These are phyloP conservation scores for Hemistola chrysoprasaria DNA, from an alignment of 2,888 invertebrate species.

Conservation along the genomic window DNA sequence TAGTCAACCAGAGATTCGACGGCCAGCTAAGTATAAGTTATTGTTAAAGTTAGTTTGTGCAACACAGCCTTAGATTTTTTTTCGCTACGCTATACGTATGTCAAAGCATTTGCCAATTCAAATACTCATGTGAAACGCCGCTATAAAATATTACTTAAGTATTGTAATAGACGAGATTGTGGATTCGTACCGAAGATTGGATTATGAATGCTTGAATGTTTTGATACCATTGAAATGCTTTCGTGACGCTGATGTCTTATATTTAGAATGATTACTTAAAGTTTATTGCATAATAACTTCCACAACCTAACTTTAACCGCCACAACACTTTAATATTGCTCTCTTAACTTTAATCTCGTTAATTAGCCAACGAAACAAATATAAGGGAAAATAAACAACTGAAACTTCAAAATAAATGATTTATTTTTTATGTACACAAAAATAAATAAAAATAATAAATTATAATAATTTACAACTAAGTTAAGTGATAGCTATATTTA, in stretches of 20 bases:
- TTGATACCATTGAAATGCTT: background rate
- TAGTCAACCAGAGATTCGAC: too few species aligned
- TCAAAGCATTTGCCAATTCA: too few species aligned
- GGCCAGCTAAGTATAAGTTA: too few species aligned
- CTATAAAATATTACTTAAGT: too few species aligned
- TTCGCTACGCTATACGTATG: too few species aligned
- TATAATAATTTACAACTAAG: conserved; percentile 38
- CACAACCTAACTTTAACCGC: conserved; percentile 8
- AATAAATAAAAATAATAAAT: conserved; percentile 45
- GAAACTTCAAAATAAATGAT: conserved; percentile 48
- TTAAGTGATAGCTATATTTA: conserved; percentile 34
- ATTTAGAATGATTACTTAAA: conserved; percentile 43
- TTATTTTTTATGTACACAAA: conserved; percentile 50
- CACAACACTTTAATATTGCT: conserved; percentile 13
- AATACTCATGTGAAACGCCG: too few species aligned
- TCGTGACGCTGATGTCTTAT: background rate
- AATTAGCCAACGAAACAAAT: too few species aligned
- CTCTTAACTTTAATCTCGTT: conserved; percentile 12
- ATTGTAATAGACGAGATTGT: too few species aligned
- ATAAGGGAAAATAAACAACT: conserved; percentile 41
- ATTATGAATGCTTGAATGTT: too few species aligned
- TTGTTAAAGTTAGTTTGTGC: too few species aligned
- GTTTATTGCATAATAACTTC: conserved; percentile 44
- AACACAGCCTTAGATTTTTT: too few species aligned
- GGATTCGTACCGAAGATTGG: too few species aligned